Evolutionary conservation across 2,797 vertebrate genomes (phyloP).

Genomic region (Oreochromis mossambicus): DNA sequence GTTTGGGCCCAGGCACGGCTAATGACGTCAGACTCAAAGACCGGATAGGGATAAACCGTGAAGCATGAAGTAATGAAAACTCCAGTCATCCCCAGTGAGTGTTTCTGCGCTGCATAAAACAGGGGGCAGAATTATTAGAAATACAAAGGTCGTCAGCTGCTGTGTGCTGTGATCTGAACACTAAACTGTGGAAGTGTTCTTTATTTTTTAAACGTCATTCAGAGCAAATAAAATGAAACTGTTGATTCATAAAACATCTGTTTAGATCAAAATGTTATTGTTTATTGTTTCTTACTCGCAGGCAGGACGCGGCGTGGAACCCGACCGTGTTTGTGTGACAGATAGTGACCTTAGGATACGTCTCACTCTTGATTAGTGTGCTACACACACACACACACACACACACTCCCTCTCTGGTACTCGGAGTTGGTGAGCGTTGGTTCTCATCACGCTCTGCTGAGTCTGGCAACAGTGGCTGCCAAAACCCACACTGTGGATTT

Average conservation of each 20-base stretch:
- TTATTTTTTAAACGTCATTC: neutral
- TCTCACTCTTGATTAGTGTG: conserved; percentile 20
- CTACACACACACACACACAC: neutral
- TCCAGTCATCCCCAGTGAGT: neutral
- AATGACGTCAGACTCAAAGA: neutral
- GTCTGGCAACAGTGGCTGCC: neutral
- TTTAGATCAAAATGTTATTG: neutral
- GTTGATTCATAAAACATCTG: neutral
- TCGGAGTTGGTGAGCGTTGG: neutral
- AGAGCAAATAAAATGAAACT: neutral
- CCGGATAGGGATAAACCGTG: neutral
- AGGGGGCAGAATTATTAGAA: neutral
- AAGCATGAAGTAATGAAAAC: neutral
- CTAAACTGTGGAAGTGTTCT: neutral
- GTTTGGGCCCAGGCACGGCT: neutral
- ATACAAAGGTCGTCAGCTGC: neutral
- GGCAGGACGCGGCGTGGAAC: neutral
- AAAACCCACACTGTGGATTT: neutral
- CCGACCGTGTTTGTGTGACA: neutral
- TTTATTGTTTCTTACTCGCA: neutral
- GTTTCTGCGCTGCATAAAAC: neutral
- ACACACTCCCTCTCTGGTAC: neutral
- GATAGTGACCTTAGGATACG: neutral
- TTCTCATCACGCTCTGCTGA: neutral
- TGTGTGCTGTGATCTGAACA: neutral